Evolutionary conservation across 2,797 vertebrate species (phyloP), one percentile per base, ranked within the genome.

Genomic region (Tiaroga cobitis): DNA sequence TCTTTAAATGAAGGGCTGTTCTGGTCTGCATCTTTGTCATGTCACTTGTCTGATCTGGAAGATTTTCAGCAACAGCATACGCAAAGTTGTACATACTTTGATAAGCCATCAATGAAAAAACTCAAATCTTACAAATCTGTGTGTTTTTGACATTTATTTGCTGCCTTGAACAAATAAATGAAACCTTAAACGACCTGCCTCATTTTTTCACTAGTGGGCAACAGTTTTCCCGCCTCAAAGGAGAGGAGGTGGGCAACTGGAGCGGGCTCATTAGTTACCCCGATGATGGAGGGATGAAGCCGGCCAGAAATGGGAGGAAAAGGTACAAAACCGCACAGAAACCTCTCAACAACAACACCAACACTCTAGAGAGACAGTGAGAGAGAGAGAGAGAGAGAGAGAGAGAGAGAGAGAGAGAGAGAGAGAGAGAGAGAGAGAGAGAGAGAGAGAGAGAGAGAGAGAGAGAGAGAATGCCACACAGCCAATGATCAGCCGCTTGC

Each of bases 191-290:
- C 97, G 96, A 94, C 98, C 94, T 98, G 94, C 96, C 96, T 98
- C 95, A 2, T 99, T 99, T 95, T 99, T 94, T 99, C 96, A 95
- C 95, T 97, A 99, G 98, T 97, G 96, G 96, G 90, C 96, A 97
- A 96, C 97, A 98, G 95, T 98, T 98, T 97, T 98, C 96, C 95
- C 97, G 97, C 97, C 97, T 99, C 97, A 98, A 95, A 97, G 97
- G 96, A 92, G 97, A 98, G 95, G 97, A 98, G 92, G 94, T 96
- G 96, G 96, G 96, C 96, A 99, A 99, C 96, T 98, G 97, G 98
- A 99, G 96, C 94, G 95, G 97, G 94, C 96, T 96, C 89, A 95
- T 97, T 97, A 99, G 98, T 98, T 96, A 97, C 97, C 97, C 94
- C 92, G 96, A 98, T 94, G 96, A 97, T 88, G 96, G 96, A 96